Percentiles rank a stretch among this genome's conserved stretches.
phyloP scores from a whole-genome alignment of 2,113 vertebrate genomes.

The Rhineura floridana region DNA sequence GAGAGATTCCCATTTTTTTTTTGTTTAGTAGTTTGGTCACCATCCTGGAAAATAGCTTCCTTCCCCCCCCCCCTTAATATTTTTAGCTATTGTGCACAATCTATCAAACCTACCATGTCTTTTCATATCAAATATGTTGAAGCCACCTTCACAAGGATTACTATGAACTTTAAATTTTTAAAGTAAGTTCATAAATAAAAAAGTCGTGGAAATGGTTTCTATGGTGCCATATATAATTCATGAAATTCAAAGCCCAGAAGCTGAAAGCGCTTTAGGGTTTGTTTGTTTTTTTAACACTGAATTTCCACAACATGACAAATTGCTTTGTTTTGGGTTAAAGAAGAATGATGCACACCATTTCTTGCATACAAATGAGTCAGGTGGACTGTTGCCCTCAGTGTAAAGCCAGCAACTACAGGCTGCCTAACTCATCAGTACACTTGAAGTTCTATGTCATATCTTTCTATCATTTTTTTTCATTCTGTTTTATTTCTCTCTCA shows the following conservation, averaged over 20 bases:
- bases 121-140: neutral
- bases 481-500: too few relatives aligned
- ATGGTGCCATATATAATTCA: neutral
- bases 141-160: neutral
- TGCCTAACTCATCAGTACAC: neutral
- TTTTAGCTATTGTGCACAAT: neutral
- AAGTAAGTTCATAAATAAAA: neutral
- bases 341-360: neutral
- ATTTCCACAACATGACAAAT: neutral
- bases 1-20: too few relatives aligned
- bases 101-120: neutral
- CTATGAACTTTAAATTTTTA: neutral
- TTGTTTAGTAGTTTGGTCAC: too few relatives aligned
- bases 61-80: neutral
- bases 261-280: neutral
- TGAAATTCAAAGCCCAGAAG: neutral
- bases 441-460: too few relatives aligned
- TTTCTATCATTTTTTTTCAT: too few relatives aligned
- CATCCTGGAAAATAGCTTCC: neutral
- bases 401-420: conserved; percentile 14
- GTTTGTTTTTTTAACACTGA: neutral
- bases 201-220: neutral
- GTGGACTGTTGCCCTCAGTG: neutral
- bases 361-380: neutral
- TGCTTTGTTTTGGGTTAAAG: neutral